Base-by-base conservation (phyloP, 2,113 vertebrate species). In the Lagenorhynchus albirostris region DNA sequence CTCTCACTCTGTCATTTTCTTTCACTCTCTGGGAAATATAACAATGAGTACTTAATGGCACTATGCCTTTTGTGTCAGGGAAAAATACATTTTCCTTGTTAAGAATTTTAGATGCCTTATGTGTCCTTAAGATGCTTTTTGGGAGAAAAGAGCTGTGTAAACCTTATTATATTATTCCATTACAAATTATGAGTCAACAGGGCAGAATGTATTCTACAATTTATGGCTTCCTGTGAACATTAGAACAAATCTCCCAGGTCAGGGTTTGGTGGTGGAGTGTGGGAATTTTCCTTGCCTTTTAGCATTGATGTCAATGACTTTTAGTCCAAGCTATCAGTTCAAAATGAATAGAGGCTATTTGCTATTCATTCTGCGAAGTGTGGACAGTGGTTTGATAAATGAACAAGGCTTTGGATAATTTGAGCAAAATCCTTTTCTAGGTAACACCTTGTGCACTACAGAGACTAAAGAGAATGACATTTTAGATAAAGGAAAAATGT, bases 221-320 rank as follows among this genome's bases (percentile, higher is more conserved):
- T 98, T 98, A 98, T 97, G 71, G 79, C 80, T 98, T 98, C 97
- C 97, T 98, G 91, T 95, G 96, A 98, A 81, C 96, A 96, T 94
- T 96, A 96, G 81, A 94, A 96, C 62, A 95, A 96, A 97, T 96
- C 85, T 97, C 94, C 74, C 85, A 97, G 96, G 83, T 98, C 96
- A 97, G 91, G 67, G 63, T 96, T 98, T 95, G 65, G 60, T 98
- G 73, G 86, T 82, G 26, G 91, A 97, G 95, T 98, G 95, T 98
- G 97, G 96, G 96, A 98, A 98, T 97, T 98, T 97, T 93, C 94
- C 74, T 5, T 96, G 76, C 70, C 89, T 94, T 87, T 91, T 94
- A 85, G 31, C 80, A 92, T 79, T 89, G 50, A 89, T 81, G 88
- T 74, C 9, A 47, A 62, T 91, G 91, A 95, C 91, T 90, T 91